Conservation (phyloP, 92 coral and sea anemone species). For the Umimayanthus chanpuru region DNA sequence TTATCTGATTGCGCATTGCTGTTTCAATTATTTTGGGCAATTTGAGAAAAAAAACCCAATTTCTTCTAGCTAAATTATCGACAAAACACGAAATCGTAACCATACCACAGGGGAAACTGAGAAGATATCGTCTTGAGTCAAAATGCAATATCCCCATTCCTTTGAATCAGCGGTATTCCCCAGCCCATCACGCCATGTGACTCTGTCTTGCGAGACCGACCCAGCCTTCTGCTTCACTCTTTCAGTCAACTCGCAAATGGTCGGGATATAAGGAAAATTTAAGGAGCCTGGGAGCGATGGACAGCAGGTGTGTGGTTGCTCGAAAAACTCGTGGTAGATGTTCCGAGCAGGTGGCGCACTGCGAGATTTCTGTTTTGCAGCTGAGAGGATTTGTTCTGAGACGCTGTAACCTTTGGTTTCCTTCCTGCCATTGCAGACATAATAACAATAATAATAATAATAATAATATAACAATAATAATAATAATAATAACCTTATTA, state of each 20-base stretch:
- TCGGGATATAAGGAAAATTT: slow-evolving; percentile 57
- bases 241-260: slow-evolving; percentile 63
- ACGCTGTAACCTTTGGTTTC: slow-evolving; percentile 2
- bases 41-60: too few relatives aligned
- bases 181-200: neutral
- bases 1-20: too few relatives aligned
- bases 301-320: slow-evolving; percentile 76
- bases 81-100: neutral
- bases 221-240: slow-evolving; percentile 51
- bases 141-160: slow-evolving; percentile 73
- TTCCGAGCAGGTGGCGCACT: slow-evolving; percentile 56
- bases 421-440: slow-evolving; percentile 2
- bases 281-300: slow-evolving; percentile 57
- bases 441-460: too few relatives aligned
- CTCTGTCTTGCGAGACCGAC: slow-evolving; percentile 47
- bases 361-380: slow-evolving; percentile 44
- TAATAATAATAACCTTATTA: too few relatives aligned
- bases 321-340: slow-evolving; percentile 86
- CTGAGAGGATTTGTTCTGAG: slow-evolving; percentile 59
- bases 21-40: too few relatives aligned
- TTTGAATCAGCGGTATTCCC: slow-evolving; percentile 45
- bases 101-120: slow-evolving; percentile 49
- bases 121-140: slow-evolving; percentile 52
- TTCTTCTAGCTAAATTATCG: too few relatives aligned
- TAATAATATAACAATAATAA: too few relatives aligned